phyloP scores from a whole-genome alignment of 2,113 vertebrate genomes.

The Istiophorus platypterus region DNA sequence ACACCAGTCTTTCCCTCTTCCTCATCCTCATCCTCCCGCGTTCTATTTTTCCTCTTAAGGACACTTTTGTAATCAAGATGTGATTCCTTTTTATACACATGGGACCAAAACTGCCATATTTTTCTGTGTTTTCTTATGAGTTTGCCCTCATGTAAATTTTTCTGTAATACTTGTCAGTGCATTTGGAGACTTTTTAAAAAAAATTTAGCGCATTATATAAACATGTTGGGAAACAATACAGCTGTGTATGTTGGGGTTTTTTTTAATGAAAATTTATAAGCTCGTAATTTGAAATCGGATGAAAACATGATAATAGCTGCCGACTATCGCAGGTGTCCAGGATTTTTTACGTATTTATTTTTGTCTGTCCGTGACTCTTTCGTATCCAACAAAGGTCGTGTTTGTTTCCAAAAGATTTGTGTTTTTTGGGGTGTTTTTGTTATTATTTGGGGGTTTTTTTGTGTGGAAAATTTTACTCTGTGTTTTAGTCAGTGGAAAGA shows the following conservation, averaged over 20 bases:
- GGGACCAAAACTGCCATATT: slow-evolving; percentile 10
- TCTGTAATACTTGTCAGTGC: neutral
- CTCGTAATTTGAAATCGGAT: slow-evolving; percentile 22
- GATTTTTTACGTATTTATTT: no score
- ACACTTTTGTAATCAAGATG: slow-evolving; percentile 34
- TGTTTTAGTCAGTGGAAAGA: neutral
- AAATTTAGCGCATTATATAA: no score
- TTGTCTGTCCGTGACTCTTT: neutral
- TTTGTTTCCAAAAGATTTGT: neutral
- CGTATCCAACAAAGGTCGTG: neutral
- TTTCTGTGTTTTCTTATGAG: neutral
- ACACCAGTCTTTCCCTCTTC: slow-evolving; percentile 25
- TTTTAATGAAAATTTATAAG: slow-evolving; percentile 19
- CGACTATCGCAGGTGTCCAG: slow-evolving; percentile 26
- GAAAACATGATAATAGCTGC: slow-evolving; percentile 31
- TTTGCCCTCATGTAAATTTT: neutral
- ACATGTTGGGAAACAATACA: neutral
- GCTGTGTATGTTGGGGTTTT: neutral
- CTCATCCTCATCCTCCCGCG: neutral
- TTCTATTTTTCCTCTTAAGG: neutral
- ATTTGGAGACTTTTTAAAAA: neutral
- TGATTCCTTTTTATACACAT: slow-evolving; percentile 29
- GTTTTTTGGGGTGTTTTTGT: neutral
- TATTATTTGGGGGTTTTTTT: no score
- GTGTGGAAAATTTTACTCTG: neutral